A percentile compares a stretch with the other conserved stretches of the same genome.
phyloP scores from a whole-genome alignment of 2,113 vertebrate species.

The Otolemur garnettii region DNA sequence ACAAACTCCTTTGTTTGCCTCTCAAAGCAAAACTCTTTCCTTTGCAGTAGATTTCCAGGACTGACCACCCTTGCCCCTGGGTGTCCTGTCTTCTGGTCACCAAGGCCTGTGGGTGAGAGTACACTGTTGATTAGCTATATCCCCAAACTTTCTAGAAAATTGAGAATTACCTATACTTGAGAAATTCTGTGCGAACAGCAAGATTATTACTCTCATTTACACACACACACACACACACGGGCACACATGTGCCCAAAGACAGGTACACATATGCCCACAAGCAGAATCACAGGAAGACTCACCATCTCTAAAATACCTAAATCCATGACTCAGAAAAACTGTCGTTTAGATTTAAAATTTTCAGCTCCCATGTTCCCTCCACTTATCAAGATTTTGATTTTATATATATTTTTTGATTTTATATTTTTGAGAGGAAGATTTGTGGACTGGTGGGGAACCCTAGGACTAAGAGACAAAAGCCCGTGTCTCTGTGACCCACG shows the following conservation, averaged over 20 bases:
- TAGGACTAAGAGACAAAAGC: fast-evolving
- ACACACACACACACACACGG: too few relatives aligned
- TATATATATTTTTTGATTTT: neutral
- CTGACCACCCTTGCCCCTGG: fast-evolving
- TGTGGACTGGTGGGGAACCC: neutral
- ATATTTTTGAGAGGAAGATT: neutral
- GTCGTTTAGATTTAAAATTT: neutral
- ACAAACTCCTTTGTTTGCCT: fast-evolving
- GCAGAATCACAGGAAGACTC: neutral
- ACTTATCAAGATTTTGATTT: neutral
- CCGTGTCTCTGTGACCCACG: fast-evolving
- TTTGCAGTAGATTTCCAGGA: fast-evolving
- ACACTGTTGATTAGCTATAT: fast-evolving
- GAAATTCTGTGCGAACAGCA: neutral
- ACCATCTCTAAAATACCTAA: neutral
- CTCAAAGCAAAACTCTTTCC: neutral
- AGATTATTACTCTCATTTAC: fast-evolving
- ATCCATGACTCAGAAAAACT: neutral
- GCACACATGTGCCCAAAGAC: neutral
- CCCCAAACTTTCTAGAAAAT: neutral
- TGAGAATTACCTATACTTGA: neutral
- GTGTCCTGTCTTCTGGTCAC: too few relatives aligned
- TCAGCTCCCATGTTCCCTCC: neutral
- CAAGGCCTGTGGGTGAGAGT: fast-evolving
- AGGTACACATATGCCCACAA: neutral